Evolutionary conservation across 2,113 vertebrate genomes (phyloP), one percentile per base, ranked within the genome.

Genomic region (Potamarius usumacintae): DNA sequence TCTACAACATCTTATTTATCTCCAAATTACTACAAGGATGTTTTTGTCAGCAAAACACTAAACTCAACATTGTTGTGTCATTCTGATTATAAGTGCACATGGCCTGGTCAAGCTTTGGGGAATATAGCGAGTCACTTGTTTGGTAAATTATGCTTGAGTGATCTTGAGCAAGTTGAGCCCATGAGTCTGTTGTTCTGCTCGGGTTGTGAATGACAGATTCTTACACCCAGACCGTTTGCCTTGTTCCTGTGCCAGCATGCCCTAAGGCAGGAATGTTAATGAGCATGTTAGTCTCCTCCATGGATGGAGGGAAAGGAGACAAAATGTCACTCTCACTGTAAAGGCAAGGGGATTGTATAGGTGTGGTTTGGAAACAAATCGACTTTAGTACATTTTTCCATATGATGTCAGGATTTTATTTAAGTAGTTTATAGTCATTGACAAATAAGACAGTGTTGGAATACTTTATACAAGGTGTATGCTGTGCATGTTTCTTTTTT

Each of bases 241-340:
- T 89, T 91, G 88, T 91, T 92, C 88, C 85, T 74, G 60, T 85
- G 85, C 87, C 89, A 89, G 87, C 78, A 69, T 78, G 65, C 58
- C 90, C 90, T 88, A 82, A 91, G 86, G 88, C 92, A 94, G 92
- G 93, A 94, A 95, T 94, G 91, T 94, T 95, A 94, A 95, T 92
- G 90, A 95, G 93, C 87, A 85, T 81, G 90, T 90, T 84, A 87
- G 87, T 80, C 89, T 91, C 87, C 83, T 92, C 89, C 92, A 91
- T 83, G 82, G 71, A 84, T 69, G 27, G 82, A 85, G 87, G 63
- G 91, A 89, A 22, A 89, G 71, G 91, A 86, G 85, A 84, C 42
- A 34, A 84, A 67, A 60, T 55, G 83, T 71, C 63, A 84, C 85
- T 89, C 85, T 79, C 72, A 84, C 72, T 86, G 27, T 62, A 50